Conservation (phyloP, 2,797 vertebrate species). For the Helicolenus hilgendorfi region DNA sequence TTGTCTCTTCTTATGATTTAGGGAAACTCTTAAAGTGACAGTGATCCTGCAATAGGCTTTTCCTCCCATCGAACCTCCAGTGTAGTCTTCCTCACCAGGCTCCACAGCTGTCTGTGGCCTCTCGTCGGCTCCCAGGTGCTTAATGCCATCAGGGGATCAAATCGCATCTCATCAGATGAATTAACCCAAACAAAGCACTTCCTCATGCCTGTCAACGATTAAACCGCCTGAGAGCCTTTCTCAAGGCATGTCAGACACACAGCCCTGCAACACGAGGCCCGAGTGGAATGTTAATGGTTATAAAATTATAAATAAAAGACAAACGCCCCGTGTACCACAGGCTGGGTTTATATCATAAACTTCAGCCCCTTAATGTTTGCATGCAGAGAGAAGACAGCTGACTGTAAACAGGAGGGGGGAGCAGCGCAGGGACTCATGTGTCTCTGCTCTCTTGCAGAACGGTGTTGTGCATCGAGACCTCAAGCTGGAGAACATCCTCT, state of each 20-base stretch:
- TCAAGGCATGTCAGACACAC: neutral
- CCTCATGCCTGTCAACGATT: constrained; percentile 14
- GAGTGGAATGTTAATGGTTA: constrained; percentile 37
- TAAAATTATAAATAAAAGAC: constrained; percentile 16
- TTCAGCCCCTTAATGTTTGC: neutral
- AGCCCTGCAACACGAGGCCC: neutral
- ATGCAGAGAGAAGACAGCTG: neutral
- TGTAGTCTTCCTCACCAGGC: neutral
- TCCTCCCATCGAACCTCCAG: neutral
- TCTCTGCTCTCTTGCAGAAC: constrained; percentile 79
- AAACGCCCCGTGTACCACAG: neutral
- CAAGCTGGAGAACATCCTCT: constrained; percentile 92
- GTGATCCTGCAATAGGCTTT: neutral
- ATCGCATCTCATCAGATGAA: constrained; percentile 51
- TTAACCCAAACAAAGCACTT: constrained; percentile 49
- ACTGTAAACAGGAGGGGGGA: neutral
- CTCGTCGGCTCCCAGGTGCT: constrained; percentile 18
- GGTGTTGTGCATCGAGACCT: constrained; percentile 92
- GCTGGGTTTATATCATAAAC: constrained; percentile 7
- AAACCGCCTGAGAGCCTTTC: constrained; percentile 21
- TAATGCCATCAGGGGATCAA: constrained; percentile 37
- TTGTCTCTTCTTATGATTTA: constrained; percentile 34
- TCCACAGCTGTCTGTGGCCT: constrained; percentile 5
- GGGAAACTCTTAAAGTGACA: neutral
- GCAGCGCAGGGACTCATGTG: constrained; percentile 3